phyloP scores from a whole-genome alignment of 2,888 invertebrate genomes.

The Ecdyonurus torrentis region DNA sequence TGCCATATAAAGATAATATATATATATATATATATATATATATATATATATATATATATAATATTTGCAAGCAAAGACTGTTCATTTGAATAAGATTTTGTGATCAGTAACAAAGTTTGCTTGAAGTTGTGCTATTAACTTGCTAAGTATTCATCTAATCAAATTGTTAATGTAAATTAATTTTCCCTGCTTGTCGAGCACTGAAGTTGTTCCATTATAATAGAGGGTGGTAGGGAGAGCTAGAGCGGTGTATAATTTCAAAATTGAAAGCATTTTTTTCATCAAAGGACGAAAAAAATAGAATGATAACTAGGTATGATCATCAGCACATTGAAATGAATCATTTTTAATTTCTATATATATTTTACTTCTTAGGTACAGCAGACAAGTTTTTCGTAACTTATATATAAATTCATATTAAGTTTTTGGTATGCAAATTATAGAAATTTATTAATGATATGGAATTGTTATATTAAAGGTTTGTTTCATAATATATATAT shows the following conservation, averaged over 20 bases:
- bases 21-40: too few species aligned
- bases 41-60: too few species aligned
- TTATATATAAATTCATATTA: too few species aligned
- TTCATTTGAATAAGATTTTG: too few species aligned
- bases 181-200: neutral
- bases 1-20: too few species aligned
- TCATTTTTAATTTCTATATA: neutral
- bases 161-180: neutral
- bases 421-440: too few species aligned
- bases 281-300: neutral
- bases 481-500: too few species aligned
- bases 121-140: neutral
- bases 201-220: neutral
- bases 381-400: too few species aligned
- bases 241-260: neutral
- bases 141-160: neutral
- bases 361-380: too few species aligned
- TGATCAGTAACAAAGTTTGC: neutral
- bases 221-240: neutral
- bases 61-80: too few species aligned
- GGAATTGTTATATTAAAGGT: too few species aligned
- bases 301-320: neutral
- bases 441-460: too few species aligned
- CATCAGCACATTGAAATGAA: neutral
- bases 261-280: neutral